Evolutionary conservation across 2,888 invertebrate species (phyloP), one percentile per base, ranked within the genome.

Genomic region (Dasysyrphus tricinctus): DNA sequence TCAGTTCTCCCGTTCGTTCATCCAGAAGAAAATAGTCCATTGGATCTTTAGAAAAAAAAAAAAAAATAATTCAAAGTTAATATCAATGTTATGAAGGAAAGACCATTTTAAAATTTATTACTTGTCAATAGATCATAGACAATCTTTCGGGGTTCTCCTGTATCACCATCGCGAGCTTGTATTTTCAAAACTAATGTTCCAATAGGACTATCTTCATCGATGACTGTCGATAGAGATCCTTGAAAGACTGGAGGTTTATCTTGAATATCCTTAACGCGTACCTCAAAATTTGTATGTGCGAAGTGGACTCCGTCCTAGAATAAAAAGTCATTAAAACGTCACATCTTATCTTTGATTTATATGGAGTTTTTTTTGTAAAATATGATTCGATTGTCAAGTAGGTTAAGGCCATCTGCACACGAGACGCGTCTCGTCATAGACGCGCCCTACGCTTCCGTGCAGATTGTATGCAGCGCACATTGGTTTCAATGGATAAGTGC

Each of bases 1-100:
- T 94, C 61, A 98, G 91, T 90, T 97, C 96, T 1, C 98, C 98
- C 1, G 95, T 96, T 24, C 94, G 93, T 56, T 96, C 94, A 92
- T 98, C 96, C 90, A 98, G 91, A 16, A 96, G 93, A 91, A 98
- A 98, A 91, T 97, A 97, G 90, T 97, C 97, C 92, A 96, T 94
- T 0, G 97, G 97, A 94, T 98, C 97, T 97, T 29, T 19, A 12
- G 12, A 61, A 5, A 54, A 14, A n/a, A 16, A 14, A n/a, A 16
- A 56, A 24, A 0, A 4, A 19, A 49, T 49, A 19, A 14, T 49
- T 19, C 12, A 32, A 29, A 8, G 34, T 24, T 24, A 47, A 51
- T 14, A 32, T 32, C 80, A 16, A 12, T 34, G 47, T 49, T 56
- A 24, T 51, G 9, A 74, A 14, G n/a, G 24, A 51, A 8, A 8